Base-by-base conservation (phyloP, 2,797 vertebrate species). In the Yasuhikotakia modesta region DNA sequence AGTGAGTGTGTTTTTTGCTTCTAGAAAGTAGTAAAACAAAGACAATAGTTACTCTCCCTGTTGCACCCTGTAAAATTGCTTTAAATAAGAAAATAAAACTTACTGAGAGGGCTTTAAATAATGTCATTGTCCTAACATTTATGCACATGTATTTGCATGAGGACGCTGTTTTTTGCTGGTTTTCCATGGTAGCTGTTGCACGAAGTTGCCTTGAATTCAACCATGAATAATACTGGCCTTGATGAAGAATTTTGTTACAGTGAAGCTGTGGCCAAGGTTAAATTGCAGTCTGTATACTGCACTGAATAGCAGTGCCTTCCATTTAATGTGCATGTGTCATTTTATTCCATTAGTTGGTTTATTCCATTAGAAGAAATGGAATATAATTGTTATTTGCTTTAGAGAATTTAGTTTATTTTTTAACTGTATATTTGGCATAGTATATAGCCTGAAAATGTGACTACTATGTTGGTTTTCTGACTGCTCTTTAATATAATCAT, bases 11-110 rank as follows among this genome's bases (percentile, higher is more conserved):
- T 61, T 73, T 76, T 81, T 65, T 52, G 76, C 57, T 12, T 66
- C 45, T 43, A 63, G 68, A 78, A 80, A 76, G 65, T 30, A 70
- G 24, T 70, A n/a, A 81, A 80, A 71, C 70, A 82, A 73, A 74
- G 79, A 72, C 22, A 43, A 80, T 35, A 50, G 57, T 69, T 70
- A 21, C 57, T 83, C 55, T 53, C 60, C 21, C 52, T 72, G 17
- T 58, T 21, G 53, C 32, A 39, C 50, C 43, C 50, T 70, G n/a
- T 21, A 30, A 55, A 19, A 68, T 68, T 43, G 39, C 30, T 22
- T n/a, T 58, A 32, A 61, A 77, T 63, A 21, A 48, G 43, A 17
- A 63, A 6, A 27, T 58, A n/a, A 67, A 61, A 6, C 30, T 35
- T 61, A 17, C 13, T 14, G 21, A 80, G 61, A n/a, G 52, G 19